Evolutionary conservation across 2,888 invertebrate genomes (phyloP), one percentile per base, ranked within the genome.

Genomic region (Oxystoma pomonae): DNA sequence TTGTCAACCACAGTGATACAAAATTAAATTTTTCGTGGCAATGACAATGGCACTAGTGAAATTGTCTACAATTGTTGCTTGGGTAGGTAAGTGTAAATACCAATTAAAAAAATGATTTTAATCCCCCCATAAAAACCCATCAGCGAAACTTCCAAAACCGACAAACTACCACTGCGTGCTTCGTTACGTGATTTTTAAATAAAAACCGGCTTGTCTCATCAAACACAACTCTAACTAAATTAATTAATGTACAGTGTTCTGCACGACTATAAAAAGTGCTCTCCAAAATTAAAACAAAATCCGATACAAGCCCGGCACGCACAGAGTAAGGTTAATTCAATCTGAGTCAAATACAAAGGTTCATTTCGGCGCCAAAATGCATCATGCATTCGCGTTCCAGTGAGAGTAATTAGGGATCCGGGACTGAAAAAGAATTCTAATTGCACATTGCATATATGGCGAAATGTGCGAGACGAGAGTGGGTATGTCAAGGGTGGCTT

Each of bases 361-460:
- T 35, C 12, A 35, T 35, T 35, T 35, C 12, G 53, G 5, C 53
- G 53, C 7, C 19, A 53, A 53, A 53, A 53, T 53, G 53, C 53
- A 53, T 53, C 5, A 53, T 53, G 53, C 53, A 53, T 53, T 17
- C 53, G 19, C 12, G 35, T 35, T 35, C 35, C 35, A 35, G 35
- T 35, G 35, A 19, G 19, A 53, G 53, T 53, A 53, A 53, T 53
- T 53, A 53, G 53, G 19, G n/a, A 35, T 35, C 53, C 19, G 53
- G 12, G 53, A 53, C 17, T 16, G 53, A 53, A 53, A 53, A 53
- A 53, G 53, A 53, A 53, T 53, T 53, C 53, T 53, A 53, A 53
- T 53, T 53, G n/a, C 9, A 50, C n/a, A 12, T 50, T 9, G 17
- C 53, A 53, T 17, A 53, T 53, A 53, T 53, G 53, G 16, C 19